Percentiles rank a stretch among this genome's conserved stretches.
Conservation (phyloP, 2,113 vertebrate species). For the Hucho hucho region DNA sequence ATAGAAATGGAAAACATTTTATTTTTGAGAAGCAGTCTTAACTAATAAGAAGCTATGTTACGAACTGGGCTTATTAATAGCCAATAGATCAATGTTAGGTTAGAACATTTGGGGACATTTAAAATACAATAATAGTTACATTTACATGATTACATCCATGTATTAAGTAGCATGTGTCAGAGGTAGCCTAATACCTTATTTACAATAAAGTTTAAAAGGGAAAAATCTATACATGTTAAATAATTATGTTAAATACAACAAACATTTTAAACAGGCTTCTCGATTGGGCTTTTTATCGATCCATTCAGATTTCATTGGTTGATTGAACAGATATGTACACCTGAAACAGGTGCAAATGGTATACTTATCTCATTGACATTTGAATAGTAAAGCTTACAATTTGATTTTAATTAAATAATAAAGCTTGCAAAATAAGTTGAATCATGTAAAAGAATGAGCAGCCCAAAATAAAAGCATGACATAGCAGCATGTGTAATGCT, state of each 20-base stretch:
- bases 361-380: neutral
- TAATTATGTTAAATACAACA: neutral
- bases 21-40: slow-evolving; percentile 42
- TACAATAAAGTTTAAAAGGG: neutral
- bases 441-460: slow-evolving; percentile 19
- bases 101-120: neutral
- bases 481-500: slow-evolving; percentile 12
- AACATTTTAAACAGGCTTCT: slow-evolving; percentile 2
- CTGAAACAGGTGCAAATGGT: neutral
- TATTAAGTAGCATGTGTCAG: slow-evolving; percentile 6
- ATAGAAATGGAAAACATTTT: slow-evolving; percentile 65
- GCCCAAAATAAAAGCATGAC: slow-evolving; percentile 35
- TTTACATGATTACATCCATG: neutral
- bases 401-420: neutral
- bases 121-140: neutral
- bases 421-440: slow-evolving; percentile 25
- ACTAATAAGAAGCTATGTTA: slow-evolving; percentile 59
- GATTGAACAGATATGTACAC: neutral
- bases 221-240: neutral
- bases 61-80: slow-evolving; percentile 10
- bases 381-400: neutral
- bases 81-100: neutral
- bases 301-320: neutral
- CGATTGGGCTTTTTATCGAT: neutral
- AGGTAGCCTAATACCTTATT: neutral